Conservation (phyloP, 2,888 invertebrate species). For the Smittia sp. region DNA sequence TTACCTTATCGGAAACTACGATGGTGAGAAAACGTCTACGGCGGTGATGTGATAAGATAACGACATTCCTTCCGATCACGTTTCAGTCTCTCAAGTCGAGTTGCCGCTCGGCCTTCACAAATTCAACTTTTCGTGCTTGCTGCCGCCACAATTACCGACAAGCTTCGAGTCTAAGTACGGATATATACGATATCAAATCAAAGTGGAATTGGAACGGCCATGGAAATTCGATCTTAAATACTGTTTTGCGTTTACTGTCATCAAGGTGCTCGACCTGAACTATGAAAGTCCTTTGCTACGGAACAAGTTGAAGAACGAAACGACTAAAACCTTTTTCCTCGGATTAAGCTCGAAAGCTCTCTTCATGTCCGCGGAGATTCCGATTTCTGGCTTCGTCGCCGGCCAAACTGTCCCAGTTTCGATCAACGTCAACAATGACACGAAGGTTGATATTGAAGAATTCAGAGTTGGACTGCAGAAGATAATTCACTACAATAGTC, state of each 20-base stretch:
- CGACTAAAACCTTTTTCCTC: slow-evolving; percentile 14
- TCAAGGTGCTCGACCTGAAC: slow-evolving; percentile 75
- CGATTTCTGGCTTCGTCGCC: slow-evolving; percentile 23
- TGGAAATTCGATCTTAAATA: slow-evolving; percentile 57
- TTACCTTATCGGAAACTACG: slow-evolving; percentile 55
- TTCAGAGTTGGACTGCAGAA: slow-evolving; percentile 2
- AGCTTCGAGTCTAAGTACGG: slow-evolving; percentile 56
- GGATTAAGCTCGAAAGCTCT: slow-evolving; percentile 16
- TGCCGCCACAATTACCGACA: slow-evolving; percentile 56
- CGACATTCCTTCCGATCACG: background rate
- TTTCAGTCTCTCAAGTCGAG: slow-evolving; percentile 13
- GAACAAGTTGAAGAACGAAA: slow-evolving; percentile 13
- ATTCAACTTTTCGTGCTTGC: slow-evolving; percentile 54
- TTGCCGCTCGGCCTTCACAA: slow-evolving; percentile 51
- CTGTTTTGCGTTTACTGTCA: slow-evolving; percentile 73
- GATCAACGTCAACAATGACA: slow-evolving; percentile 23
- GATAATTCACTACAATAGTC: slow-evolving; percentile 21
- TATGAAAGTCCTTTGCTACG: slow-evolving; percentile 43
- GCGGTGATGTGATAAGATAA: slow-evolving; percentile 1
- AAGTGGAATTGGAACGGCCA: slow-evolving; percentile 59
- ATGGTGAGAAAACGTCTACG: slow-evolving; percentile 50
- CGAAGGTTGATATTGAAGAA: slow-evolving; percentile 14
- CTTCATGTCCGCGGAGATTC: slow-evolving; percentile 21
- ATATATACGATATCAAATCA: slow-evolving; percentile 59
- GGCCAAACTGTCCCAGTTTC: slow-evolving; percentile 22